phyloP scores from a whole-genome alignment of 2,797 vertebrate genomes.

The Oreortyx pictus region DNA sequence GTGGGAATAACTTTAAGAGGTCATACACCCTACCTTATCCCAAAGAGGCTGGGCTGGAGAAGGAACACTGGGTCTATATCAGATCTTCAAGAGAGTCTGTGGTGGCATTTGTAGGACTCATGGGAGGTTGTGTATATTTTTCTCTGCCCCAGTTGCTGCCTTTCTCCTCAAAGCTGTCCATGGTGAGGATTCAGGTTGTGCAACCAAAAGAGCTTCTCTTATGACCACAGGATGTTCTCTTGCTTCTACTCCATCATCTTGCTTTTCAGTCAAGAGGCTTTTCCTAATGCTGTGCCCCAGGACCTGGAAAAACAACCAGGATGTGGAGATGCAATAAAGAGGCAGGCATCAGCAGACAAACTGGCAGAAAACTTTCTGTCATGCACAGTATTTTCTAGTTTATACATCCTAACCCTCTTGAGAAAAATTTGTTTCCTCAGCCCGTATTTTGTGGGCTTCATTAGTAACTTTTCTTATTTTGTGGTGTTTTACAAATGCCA shows the following conservation, averaged over 20 bases:
- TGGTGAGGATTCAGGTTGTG: fast-evolving
- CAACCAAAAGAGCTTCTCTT: fast-evolving
- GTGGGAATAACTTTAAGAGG: background rate
- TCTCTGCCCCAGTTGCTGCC: background rate
- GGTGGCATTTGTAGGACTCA: background rate
- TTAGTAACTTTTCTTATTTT: background rate
- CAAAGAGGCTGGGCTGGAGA: background rate
- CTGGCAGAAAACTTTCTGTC: background rate
- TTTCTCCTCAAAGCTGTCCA: background rate
- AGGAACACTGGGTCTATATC: fast-evolving
- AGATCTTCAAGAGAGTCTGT: background rate
- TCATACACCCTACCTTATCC: background rate
- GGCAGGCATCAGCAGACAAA: background rate
- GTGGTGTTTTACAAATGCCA: background rate
- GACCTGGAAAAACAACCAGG: background rate
- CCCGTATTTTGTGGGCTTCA: background rate
- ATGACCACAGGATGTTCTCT: fast-evolving
- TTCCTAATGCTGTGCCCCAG: background rate
- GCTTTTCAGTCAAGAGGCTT: background rate
- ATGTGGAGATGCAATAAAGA: background rate
- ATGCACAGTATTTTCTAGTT: background rate
- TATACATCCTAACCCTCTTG: background rate
- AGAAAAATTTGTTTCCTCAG: background rate
- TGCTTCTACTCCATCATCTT: background rate
- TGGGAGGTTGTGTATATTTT: background rate